phyloP scores from a whole-genome alignment of 1,140 invertebrate genomes.

The Grapholita molesta region DNA sequence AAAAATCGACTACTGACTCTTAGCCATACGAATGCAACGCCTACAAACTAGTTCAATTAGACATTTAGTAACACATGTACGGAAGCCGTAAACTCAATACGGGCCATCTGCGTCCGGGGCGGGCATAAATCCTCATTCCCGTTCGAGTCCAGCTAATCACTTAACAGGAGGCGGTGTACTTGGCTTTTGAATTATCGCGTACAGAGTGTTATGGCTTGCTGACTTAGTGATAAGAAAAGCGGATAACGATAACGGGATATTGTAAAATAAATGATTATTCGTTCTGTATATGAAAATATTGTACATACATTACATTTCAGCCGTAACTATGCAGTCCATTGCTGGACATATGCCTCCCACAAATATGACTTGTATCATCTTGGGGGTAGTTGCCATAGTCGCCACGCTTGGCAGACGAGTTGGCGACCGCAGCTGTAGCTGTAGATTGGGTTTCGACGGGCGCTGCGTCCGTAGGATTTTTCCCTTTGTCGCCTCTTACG shows the following conservation, averaged over 20 bases:
- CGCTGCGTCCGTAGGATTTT: no score
- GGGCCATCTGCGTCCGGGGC: not conserved
- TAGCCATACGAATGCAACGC: not conserved
- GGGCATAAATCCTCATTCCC: not conserved
- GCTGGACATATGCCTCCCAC: no score
- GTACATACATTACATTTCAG: no score
- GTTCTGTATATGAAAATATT: no score
- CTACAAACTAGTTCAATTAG: not conserved
- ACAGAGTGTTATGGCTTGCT: not conserved
- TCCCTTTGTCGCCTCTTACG: no score
- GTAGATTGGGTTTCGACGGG: no score
- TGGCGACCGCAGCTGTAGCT: no score
- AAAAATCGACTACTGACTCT: not conserved
- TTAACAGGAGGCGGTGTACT: not conserved
- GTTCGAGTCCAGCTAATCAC: conserved; percentile 5
- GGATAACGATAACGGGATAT: not conserved
- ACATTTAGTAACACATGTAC: not conserved
- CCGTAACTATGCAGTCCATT: no score
- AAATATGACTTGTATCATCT: no score
- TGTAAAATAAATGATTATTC: no score
- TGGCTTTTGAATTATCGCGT: not conserved
- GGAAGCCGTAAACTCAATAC: not conserved
- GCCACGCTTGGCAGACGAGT: no score
- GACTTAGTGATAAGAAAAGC: not conserved
- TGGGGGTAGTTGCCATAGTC: no score